A percentile compares a stretch with the other conserved stretches of the same genome.
Conservation (phyloP, 2,113 vertebrate genomes). For the Perca fluviatilis region DNA sequence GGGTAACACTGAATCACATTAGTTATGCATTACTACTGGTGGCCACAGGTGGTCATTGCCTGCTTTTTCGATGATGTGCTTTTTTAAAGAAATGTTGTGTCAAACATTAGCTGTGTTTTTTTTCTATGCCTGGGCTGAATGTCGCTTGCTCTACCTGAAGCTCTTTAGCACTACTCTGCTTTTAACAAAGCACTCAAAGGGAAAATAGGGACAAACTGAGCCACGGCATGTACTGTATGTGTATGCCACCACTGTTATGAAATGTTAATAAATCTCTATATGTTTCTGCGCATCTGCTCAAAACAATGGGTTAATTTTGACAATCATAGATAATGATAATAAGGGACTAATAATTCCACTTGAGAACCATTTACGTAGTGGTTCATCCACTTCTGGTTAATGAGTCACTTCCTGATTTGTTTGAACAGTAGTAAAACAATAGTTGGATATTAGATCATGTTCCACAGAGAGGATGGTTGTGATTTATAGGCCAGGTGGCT, state of each 20-base stretch:
- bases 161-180: not conserved
- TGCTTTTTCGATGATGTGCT: constrained; percentile 25
- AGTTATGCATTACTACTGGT: not conserved
- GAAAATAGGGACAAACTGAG: constrained; percentile 30
- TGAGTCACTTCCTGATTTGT: constrained; percentile 35
- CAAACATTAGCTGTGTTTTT: constrained; percentile 8
- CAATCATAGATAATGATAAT: not conserved
- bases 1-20: not conserved
- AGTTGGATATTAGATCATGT: constrained; percentile 9
- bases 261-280: constrained; percentile 39
- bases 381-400: constrained; percentile 17
- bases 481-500: constrained; percentile 10
- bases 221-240: not conserved
- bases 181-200: constrained; percentile 29
- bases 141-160: constrained; percentile 23
- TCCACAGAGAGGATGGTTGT: not conserved
- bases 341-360: not conserved
- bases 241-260: not conserved
- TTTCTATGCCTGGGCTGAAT: constrained; percentile 12
- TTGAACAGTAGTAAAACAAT: constrained; percentile 28
- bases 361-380: not conserved
- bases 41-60: not conserved
- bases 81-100: constrained; percentile 13
- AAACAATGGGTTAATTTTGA: constrained; percentile 4
- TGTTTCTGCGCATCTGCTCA: not conserved